Conservation (phyloP, 2,113 vertebrate species). For the Nanorana parkeri region DNA sequence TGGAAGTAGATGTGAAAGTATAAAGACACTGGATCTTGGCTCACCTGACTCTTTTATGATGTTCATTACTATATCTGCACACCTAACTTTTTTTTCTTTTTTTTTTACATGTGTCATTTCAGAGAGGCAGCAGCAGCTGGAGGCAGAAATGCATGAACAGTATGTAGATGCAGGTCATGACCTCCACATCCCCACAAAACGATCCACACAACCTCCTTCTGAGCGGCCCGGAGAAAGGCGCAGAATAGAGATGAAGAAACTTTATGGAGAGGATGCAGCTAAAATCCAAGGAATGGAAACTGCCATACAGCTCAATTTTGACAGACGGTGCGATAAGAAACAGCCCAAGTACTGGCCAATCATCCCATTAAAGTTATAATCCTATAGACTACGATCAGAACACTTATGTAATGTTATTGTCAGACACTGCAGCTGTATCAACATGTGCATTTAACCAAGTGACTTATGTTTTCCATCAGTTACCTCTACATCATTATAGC, state of each 20-base stretch:
- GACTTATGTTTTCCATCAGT: not conserved
- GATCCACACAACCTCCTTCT: slow-evolving; percentile 73
- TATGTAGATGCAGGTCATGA: slow-evolving; percentile 88
- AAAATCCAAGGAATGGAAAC: slow-evolving; percentile 95
- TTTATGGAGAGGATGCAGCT: slow-evolving; percentile 83
- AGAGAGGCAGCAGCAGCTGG: slow-evolving; percentile 90
- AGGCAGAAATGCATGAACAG: slow-evolving; percentile 73
- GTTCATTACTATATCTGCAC: not conserved
- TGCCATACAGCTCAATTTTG: slow-evolving; percentile 90
- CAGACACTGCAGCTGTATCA: slow-evolving; percentile 14
- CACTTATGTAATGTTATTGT: not conserved
- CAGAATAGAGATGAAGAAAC: slow-evolving; percentile 84
- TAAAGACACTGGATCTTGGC: too few species aligned
- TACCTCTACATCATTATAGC: not conserved
- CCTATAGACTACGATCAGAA: not conserved
- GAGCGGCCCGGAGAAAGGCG: slow-evolving; percentile 86
- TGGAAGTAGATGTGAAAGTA: too few species aligned
- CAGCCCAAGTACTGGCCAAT: slow-evolving; percentile 96
- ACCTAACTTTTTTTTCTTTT: not conserved
- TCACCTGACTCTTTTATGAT: not conserved
- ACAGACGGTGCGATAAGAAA: slow-evolving; percentile 88
- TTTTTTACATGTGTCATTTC: slow-evolving; percentile 37
- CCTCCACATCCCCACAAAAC: slow-evolving; percentile 68
- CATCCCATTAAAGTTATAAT: slow-evolving; percentile 89
- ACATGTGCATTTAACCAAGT: not conserved